These are phyloP conservation scores for Dendrolimus pini DNA, from an alignment of 2,888 invertebrate genomes.

Conservation along the genomic window DNA sequence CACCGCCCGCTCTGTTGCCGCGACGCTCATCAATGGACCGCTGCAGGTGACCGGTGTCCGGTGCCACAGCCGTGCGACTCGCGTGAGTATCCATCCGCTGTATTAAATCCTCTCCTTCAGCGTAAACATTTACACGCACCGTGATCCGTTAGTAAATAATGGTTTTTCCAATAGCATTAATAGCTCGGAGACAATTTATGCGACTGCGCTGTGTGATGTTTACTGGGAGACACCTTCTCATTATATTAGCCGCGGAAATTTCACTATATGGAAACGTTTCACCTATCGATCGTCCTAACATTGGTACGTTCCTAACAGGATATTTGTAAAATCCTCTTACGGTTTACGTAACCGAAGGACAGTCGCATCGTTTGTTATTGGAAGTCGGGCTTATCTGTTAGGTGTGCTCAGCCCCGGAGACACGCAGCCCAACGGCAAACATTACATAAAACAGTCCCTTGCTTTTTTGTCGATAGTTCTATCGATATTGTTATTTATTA, in stretches of 20 bases:
- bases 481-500: slow-evolving; percentile 16
- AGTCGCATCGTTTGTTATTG: slow-evolving; percentile 42
- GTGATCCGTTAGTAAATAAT: slow-evolving; percentile 44
- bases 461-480: slow-evolving; percentile 13
- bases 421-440: slow-evolving; percentile 22
- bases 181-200: slow-evolving; percentile 35
- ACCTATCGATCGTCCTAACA: slow-evolving; percentile 48
- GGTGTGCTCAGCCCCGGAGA: slow-evolving; percentile 27
- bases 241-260: slow-evolving; percentile 46
- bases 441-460: slow-evolving; percentile 40
- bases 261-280: slow-evolving; percentile 37
- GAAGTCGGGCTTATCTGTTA: slow-evolving; percentile 37
- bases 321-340: slow-evolving; percentile 50
- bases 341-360: slow-evolving; percentile 65
- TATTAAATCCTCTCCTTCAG: slow-evolving; percentile 16
- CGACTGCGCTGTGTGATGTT: slow-evolving; percentile 58
- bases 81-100: slow-evolving; percentile 26
- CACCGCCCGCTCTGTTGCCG: slow-evolving; percentile 30
- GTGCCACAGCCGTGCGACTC: slow-evolving; percentile 20
- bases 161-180: slow-evolving; percentile 43
- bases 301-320: slow-evolving; percentile 29
- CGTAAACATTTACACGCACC: slow-evolving; percentile 28
- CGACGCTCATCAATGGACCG: slow-evolving; percentile 59
- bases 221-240: slow-evolving; percentile 38
- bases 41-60: slow-evolving; percentile 55